Evolutionary conservation across 2,888 invertebrate species (phyloP).

Genomic region (Macrosiphum euphorbiae): DNA sequence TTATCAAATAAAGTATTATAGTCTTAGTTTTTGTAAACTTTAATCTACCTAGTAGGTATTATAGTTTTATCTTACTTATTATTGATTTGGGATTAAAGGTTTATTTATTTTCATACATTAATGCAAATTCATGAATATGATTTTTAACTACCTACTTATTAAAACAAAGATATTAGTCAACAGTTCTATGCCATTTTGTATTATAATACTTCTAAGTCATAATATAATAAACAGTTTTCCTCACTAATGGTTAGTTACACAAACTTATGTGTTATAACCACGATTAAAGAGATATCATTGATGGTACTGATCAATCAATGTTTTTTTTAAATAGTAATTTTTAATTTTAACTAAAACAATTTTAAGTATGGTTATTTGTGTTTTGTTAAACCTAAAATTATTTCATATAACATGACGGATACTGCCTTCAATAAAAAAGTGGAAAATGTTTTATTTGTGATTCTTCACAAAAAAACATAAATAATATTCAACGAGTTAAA

Average conservation of each 20-base stretch:
- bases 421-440: background rate
- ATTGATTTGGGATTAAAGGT: background rate
- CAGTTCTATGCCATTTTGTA: background rate
- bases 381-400: background rate
- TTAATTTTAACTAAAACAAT: background rate
- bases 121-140: background rate
- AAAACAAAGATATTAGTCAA: background rate
- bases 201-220: background rate
- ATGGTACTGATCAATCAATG: background rate
- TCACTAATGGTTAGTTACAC: background rate
- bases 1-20: background rate
- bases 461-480: too few species aligned
- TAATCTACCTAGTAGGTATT: background rate
- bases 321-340: background rate
- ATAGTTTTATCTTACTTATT: background rate
- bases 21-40: background rate
- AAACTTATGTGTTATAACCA: background rate
- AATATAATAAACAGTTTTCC: background rate
- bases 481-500: too few species aligned
- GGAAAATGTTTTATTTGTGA: background rate
- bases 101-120: background rate
- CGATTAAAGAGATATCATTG: too few species aligned
- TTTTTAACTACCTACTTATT: background rate
- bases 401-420: background rate
- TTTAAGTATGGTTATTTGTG: background rate